Conservation (phyloP, 2,113 vertebrate genomes). For the Muscicapa adusta region DNA sequence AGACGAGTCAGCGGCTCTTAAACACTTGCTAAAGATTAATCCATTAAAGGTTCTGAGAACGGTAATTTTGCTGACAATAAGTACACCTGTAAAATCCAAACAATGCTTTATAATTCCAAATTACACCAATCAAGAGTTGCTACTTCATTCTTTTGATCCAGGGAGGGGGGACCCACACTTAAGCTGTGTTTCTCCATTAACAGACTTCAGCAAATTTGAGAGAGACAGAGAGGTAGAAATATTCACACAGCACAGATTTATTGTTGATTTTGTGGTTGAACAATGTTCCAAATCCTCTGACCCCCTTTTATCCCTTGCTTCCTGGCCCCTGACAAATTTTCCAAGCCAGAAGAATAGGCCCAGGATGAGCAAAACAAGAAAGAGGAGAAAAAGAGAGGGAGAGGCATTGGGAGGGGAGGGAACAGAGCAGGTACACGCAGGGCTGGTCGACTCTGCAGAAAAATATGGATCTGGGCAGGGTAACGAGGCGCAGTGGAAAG, state of each 20-base stretch:
- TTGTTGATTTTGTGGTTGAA: background rate
- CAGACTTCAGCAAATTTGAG: background rate
- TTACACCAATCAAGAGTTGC: background rate
- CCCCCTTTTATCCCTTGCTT: background rate
- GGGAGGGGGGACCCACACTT: background rate
- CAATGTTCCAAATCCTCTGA: background rate
- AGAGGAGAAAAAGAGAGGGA: background rate
- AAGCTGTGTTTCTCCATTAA: background rate
- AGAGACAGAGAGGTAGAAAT: background rate
- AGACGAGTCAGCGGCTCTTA: slow-evolving; percentile 77
- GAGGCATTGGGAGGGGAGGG: background rate
- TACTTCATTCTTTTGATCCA: background rate
- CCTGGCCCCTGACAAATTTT: background rate
- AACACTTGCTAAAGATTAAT: slow-evolving; percentile 63
- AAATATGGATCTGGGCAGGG: slow-evolving; percentile 68
- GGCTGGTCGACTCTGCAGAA: background rate
- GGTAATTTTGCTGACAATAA: slow-evolving; percentile 55
- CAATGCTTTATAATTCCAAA: slow-evolving; percentile 61
- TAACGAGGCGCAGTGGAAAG: slow-evolving; percentile 67
- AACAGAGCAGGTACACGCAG: background rate
- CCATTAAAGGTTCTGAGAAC: slow-evolving; percentile 1
- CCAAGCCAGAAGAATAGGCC: background rate
- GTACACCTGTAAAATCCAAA: slow-evolving; percentile 60
- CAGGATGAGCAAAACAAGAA: background rate
- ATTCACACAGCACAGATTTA: background rate